A percentile compares a stretch with the other conserved stretches of the same genome.
Conservation (phyloP, 2,797 vertebrate genomes). For the Rhinella marina region DNA sequence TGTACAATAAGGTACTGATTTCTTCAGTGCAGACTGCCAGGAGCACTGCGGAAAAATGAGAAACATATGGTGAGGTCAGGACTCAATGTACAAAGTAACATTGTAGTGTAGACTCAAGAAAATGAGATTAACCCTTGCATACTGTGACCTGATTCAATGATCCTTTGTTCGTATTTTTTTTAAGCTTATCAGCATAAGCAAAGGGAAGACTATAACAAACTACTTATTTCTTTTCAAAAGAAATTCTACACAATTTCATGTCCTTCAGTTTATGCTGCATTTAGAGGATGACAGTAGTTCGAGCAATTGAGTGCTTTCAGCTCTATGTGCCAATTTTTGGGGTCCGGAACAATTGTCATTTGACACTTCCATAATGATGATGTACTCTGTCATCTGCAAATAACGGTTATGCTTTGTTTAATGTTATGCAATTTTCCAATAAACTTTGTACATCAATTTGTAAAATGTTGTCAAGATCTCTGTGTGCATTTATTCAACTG, state of each 20-base stretch:
- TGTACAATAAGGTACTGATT: constrained; percentile 19
- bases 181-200: not conserved
- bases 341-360: not conserved
- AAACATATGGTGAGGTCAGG: constrained; percentile 33
- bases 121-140: constrained; percentile 53
- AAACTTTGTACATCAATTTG: not conserved
- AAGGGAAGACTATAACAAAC: not conserved
- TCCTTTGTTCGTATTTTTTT: constrained; percentile 9
- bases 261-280: not conserved
- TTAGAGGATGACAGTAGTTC: not conserved
- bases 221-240: constrained; percentile 15
- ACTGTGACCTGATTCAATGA: not conserved
- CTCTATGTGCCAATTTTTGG: not conserved
- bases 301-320: not conserved
- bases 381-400: not conserved
- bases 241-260: not conserved
- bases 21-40: constrained; percentile 11
- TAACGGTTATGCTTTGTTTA: not conserved
- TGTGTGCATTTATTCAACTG: not conserved
- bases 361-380: not conserved
- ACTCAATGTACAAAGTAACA: constrained; percentile 44
- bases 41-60: constrained; percentile 34
- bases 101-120: constrained; percentile 51
- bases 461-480: not conserved
- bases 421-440: not conserved